A percentile compares a stretch with the other conserved stretches of the same genome.
Evolutionary conservation across 2,797 vertebrate species (phyloP).

Genomic region (Loris lydekkerianus): DNA sequence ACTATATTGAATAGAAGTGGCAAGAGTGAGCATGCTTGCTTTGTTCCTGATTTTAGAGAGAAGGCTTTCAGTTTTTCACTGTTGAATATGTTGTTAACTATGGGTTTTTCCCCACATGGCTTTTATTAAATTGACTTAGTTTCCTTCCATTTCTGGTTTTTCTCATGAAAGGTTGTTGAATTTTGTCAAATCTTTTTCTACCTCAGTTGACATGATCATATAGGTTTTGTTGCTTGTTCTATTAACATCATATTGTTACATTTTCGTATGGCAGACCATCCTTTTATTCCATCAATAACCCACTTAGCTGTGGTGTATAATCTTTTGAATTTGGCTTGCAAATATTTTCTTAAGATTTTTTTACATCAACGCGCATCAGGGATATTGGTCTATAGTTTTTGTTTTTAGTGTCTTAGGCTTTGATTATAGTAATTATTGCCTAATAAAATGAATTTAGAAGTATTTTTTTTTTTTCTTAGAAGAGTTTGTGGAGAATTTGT

Average conservation of each 20-base stretch:
- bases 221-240: background rate
- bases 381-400: background rate
- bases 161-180: background rate
- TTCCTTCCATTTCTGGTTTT: background rate
- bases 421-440: background rate
- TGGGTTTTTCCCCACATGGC: background rate
- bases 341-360: background rate
- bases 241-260: background rate
- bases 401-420: background rate
- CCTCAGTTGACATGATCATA: background rate
- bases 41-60: background rate
- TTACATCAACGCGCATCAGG: background rate
- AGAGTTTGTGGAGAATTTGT: background rate
- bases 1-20: background rate
- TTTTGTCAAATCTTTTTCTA: background rate
- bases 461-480: background rate
- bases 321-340: constrained; percentile 8
- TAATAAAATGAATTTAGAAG: background rate
- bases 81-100: background rate
- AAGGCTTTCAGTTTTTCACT: background rate
- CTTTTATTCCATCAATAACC: background rate
- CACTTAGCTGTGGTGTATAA: background rate
- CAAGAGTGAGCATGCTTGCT: background rate
- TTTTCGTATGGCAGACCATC: background rate
- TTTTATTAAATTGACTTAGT: background rate